Evolutionary conservation across 1,140 invertebrate species (phyloP), one percentile per base, ranked within the genome.

Genomic region (Caenorhabditis inopinata): DNA sequence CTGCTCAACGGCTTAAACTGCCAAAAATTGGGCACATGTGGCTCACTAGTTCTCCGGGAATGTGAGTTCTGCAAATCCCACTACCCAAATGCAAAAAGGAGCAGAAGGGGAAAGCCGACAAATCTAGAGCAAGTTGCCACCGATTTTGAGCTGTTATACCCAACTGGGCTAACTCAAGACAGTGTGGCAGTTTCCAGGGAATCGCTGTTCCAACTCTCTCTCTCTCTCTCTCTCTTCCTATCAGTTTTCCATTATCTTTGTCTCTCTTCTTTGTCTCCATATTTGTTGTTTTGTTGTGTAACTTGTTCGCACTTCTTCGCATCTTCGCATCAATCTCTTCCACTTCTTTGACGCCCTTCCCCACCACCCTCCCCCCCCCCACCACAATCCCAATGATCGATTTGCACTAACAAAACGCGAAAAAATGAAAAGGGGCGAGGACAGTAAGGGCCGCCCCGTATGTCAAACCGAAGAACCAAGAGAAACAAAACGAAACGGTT

Each of bases 231-330:
- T 42, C 38, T 14, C 9, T 42, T 9, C 11, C 23, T 9, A 18
- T 42, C 58, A 68, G n/a, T 16, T 23, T n/a, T 1, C 3, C 35
- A n/a, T 7, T 32, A n/a, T 11, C 16, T 32, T 68, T 68, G n/a
- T 21, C 25, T 9, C 32, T 16, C 58, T 21, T 21, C 12, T 12
- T 58, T 32, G 29, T 32, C n/a, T 29, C 32, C 11, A 4, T 68
- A 38, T 68, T 68, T 68, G 32, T 68, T 68, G 58, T 68, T 68
- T 68, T 68, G 58, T 68, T 68, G 58, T 42, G 58, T 68, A 68
- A 68, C 25, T 38, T 68, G 32, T 68, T 68, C 58, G 27, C 58
- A 68, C 58, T 68, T 68, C 32, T 68, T 58, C n/a, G 38, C 38
- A 25, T 62, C 23, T 16, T 62, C n/a, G 38, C 38, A 25, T 62